Percentiles rank a stretch among this genome's conserved stretches.
phyloP scores from a whole-genome alignment of 2,888 invertebrate genomes.

The Patella depressa region DNA sequence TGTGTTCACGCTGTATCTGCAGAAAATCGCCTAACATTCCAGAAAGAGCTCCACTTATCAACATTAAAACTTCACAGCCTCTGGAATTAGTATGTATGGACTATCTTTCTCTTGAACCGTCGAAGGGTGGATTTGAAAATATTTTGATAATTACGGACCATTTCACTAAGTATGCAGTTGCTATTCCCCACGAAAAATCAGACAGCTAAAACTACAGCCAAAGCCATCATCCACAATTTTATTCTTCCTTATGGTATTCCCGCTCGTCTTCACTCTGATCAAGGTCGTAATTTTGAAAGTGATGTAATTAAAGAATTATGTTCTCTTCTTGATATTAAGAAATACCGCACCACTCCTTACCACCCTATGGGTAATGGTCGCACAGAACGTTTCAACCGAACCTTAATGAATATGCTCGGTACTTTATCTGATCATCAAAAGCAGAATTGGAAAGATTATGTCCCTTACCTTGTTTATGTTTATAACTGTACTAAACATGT shows the following conservation, averaged over 20 bases:
- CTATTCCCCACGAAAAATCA: not conserved
- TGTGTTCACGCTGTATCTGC: too few relatives aligned
- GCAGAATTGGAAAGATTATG: not conserved
- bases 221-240: not conserved
- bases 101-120: too few relatives aligned
- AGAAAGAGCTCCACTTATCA: too few relatives aligned
- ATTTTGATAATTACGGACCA: not conserved
- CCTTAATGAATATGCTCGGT: not conserved
- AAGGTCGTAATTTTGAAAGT: constrained; percentile 1
- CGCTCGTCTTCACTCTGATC: not conserved
- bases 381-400: not conserved
- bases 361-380: not conserved
- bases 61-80: too few relatives aligned
- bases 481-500: not conserved
- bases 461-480: not conserved
- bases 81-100: not conserved
- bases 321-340: not conserved
- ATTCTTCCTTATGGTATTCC: constrained; percentile 9
- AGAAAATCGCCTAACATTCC: too few relatives aligned
- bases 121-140: not conserved
- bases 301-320: not conserved
- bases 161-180: not conserved
- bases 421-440: not conserved
- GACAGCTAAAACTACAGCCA: not conserved
- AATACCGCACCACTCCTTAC: not conserved